A percentile compares a stretch with the other conserved stretches of the same genome.
phyloP scores from a whole-genome alignment of 2,888 invertebrate genomes.

The Idaea aversata region DNA sequence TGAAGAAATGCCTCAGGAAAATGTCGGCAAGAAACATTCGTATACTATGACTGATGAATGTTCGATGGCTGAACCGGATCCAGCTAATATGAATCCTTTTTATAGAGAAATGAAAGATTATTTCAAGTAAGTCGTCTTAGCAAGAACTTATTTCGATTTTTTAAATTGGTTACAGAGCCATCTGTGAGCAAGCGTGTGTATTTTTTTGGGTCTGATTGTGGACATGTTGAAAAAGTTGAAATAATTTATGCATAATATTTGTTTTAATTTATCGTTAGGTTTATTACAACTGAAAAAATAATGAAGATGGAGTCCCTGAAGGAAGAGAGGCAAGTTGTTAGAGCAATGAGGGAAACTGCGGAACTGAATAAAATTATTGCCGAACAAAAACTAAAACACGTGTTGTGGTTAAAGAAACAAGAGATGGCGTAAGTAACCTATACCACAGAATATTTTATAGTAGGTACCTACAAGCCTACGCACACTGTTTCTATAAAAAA shows the following conservation, averaged over 20 bases:
- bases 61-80: constrained; percentile 11
- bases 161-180: constrained; percentile 16
- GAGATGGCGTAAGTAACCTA: constrained; percentile 59
- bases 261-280: constrained; percentile 13
- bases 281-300: constrained; percentile 50
- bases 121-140: constrained; percentile 47
- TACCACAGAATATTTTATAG: too few relatives aligned
- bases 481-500: too few relatives aligned
- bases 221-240: not conserved
- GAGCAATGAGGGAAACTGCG: constrained; percentile 79
- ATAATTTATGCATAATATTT: not conserved
- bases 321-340: constrained; percentile 64
- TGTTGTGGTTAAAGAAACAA: constrained; percentile 68
- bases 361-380: constrained; percentile 82
- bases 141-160: too few relatives aligned
- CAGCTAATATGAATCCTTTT: constrained; percentile 36
- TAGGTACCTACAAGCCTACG: too few relatives aligned
- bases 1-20: constrained; percentile 30
- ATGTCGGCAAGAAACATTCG: constrained; percentile 33
- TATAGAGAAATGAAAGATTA: constrained; percentile 57
- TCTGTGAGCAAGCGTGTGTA: constrained; percentile 15
- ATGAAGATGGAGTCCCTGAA: constrained; percentile 66
- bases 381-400: constrained; percentile 78
- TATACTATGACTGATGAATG: constrained; percentile 29
- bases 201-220: constrained; percentile 1